Percentiles rank a stretch among this genome's conserved stretches.
Evolutionary conservation across 2,888 invertebrate genomes (phyloP).

Genomic region (Eurytoma adleriae): DNA sequence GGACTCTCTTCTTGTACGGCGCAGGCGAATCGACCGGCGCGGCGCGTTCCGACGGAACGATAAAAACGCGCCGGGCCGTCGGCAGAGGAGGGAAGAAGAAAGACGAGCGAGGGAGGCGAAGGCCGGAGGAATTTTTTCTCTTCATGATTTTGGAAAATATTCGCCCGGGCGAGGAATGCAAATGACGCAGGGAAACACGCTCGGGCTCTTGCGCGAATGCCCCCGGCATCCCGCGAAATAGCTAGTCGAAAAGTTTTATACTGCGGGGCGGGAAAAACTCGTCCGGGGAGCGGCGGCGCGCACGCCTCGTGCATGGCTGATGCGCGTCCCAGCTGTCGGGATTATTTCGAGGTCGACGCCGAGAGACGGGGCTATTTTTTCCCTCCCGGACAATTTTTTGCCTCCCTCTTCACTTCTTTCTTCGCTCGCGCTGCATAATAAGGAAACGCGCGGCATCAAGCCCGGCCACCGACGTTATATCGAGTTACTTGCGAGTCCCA

Average conservation of each 20-base stretch:
- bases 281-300: conserved; percentile 20
- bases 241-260: conserved; percentile 61
- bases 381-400: conserved; percentile 56
- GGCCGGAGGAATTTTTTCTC: conserved; percentile 16
- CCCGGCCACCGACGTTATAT: no score
- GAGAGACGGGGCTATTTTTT: conserved; percentile 7
- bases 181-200: conserved; percentile 61
- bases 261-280: conserved; percentile 61
- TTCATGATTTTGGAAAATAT: conserved; percentile 46
- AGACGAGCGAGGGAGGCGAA: no score
- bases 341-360: conserved; percentile 65
- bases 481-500: background rate
- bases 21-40: conserved; percentile 11
- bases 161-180: conserved; percentile 67
- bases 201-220: conserved; percentile 55
- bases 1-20: background rate
- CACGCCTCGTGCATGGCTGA: conserved; percentile 65
- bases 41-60: conserved; percentile 49
- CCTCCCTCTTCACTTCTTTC: background rate
- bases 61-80: conserved; percentile 3
- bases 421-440: conserved; percentile 37
- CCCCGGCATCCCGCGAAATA: conserved; percentile 61
- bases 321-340: conserved; percentile 68
- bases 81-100: conserved; percentile 11
- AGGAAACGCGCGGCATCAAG: conserved; percentile 16